Conservation (phyloP, 1,140 invertebrate genomes). For the Delia radicum region DNA sequence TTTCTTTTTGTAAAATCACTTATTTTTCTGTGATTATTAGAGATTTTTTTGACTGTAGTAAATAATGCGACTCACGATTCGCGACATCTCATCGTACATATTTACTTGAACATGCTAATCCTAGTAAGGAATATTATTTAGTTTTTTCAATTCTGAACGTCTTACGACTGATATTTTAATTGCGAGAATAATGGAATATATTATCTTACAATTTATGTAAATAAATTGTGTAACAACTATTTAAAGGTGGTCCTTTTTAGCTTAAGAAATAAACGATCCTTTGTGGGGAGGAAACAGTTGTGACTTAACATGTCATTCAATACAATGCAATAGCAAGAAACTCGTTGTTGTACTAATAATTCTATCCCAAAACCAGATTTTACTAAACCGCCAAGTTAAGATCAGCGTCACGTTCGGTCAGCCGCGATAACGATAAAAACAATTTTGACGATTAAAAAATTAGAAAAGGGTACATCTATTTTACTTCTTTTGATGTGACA, state of each 20-base stretch:
- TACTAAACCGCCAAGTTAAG: not conserved
- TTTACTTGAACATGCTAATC: too few species aligned
- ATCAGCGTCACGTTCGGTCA: conserved; percentile 16
- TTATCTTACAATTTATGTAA: too few species aligned
- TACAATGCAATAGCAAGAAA: not conserved
- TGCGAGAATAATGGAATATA: too few species aligned
- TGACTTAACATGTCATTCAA: not conserved
- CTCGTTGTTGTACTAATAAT: not conserved
- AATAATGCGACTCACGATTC: too few species aligned
- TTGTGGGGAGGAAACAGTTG: not conserved
- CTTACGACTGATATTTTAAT: too few species aligned
- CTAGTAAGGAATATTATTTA: too few species aligned
- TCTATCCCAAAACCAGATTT: not conserved
- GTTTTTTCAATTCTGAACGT: too few species aligned
- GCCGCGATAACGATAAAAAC: not conserved
- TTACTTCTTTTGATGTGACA: conserved; percentile 3
- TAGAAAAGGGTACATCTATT: not conserved
- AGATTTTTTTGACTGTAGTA: too few species aligned
- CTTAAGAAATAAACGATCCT: not conserved
- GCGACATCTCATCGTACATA: too few species aligned
- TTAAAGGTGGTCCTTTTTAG: not conserved
- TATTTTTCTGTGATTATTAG: too few species aligned
- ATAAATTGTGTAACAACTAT: too few species aligned
- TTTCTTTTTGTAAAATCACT: too few species aligned
- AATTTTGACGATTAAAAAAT: conserved; percentile 8